These are phyloP conservation scores for Scelioninae gen. 1 DNA, from an alignment of 2,888 invertebrate species.

Conservation along the genomic window DNA sequence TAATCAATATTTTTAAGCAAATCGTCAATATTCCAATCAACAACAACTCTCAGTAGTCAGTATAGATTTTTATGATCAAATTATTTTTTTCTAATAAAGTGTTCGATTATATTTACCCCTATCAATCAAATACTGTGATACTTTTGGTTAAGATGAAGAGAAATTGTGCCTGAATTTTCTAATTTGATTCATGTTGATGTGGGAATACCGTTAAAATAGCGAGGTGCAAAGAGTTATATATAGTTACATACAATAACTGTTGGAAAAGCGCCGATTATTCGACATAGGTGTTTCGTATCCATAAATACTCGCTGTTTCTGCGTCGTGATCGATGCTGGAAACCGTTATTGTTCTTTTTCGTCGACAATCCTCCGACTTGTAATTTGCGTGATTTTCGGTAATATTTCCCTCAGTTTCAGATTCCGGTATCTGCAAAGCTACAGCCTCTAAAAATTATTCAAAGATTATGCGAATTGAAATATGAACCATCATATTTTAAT, in stretches of 20 bases:
- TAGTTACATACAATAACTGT: conserved; percentile 30
- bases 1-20: too few relatives aligned
- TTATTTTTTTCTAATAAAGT: too few relatives aligned
- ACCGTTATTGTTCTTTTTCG: conserved; percentile 72
- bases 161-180: conserved; percentile 34
- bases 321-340: conserved; percentile 80
- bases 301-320: conserved; percentile 83
- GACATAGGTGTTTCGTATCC: conserved; percentile 84
- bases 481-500: too few relatives aligned
- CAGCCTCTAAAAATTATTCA: conserved; percentile 12
- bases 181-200: conserved; percentile 13
- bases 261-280: conserved; percentile 24
- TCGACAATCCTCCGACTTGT: conserved; percentile 8
- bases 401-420: background rate
- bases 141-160: background rate
- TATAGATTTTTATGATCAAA: too few relatives aligned
- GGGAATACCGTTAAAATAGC: conserved; percentile 45
- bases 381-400: conserved; percentile 7
- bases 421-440: conserved; percentile 23
- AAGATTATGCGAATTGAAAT: too few relatives aligned
- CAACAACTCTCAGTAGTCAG: too few relatives aligned
- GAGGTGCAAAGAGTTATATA: conserved; percentile 13
- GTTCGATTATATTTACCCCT: too few relatives aligned
- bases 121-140: too few relatives aligned
- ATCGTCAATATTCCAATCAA: too few relatives aligned